A percentile compares a stretch with the other conserved stretches of the same genome.
phyloP scores from a whole-genome alignment of 2,113 vertebrate genomes.

The Pyrgilauda ruficollis region DNA sequence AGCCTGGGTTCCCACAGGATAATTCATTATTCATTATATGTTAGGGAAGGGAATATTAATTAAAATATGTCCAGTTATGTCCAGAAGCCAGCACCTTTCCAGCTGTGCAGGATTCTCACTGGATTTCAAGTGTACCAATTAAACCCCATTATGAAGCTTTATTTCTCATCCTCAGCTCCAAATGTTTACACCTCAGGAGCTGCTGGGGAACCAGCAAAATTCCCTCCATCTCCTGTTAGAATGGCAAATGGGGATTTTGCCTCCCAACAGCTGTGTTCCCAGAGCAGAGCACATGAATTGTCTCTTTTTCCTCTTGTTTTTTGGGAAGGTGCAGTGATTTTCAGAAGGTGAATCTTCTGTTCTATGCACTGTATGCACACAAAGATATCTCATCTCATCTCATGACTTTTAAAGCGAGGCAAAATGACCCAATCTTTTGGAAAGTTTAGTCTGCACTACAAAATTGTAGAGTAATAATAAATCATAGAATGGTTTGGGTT shows the following conservation, averaged over 20 bases:
- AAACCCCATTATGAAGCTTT: background rate
- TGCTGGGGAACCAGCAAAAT: background rate
- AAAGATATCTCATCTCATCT: background rate
- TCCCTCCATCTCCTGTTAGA: background rate
- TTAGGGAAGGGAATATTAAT: background rate
- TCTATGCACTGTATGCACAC: background rate
- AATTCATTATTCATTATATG: background rate
- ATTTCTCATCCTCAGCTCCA: background rate
- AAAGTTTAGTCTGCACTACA: background rate
- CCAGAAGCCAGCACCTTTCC: background rate
- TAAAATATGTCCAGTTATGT: background rate
- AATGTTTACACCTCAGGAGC: background rate
- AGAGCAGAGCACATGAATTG: background rate
- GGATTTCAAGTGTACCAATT: background rate
- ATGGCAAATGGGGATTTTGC: background rate
- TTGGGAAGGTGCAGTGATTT: background rate
- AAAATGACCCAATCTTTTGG: background rate
- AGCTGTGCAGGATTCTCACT: background rate
- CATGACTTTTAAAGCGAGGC: background rate
- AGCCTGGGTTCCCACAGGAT: background rate
- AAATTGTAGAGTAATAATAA: background rate
- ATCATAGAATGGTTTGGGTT: background rate
- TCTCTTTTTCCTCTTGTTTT: background rate
- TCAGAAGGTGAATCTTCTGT: background rate
- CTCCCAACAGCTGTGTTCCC: background rate